Conservation (phyloP, 2,113 vertebrate species). For the Catharus fuscescens region DNA sequence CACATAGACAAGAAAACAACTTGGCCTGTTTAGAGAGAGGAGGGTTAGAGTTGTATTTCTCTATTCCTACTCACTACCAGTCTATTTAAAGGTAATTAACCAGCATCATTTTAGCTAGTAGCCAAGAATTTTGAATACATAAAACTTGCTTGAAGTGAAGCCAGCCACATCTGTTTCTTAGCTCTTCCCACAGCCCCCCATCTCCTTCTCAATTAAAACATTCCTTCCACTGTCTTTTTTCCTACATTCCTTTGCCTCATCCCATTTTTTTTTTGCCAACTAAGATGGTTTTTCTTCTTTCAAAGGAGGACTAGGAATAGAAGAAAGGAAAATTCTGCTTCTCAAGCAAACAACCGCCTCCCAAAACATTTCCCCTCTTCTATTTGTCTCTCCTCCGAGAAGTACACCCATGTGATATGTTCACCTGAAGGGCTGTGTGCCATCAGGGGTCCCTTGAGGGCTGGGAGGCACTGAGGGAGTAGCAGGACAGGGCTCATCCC, state of each 20-base stretch:
- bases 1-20: not conserved
- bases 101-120: constrained; percentile 7
- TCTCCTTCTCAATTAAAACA: constrained; percentile 41
- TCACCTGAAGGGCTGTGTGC: not conserved
- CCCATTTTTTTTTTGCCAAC: not conserved
- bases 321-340: not conserved
- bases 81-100: constrained; percentile 50
- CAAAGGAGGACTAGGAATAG: not conserved
- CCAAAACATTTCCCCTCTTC: not conserved
- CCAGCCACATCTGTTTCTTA: constrained; percentile 55
- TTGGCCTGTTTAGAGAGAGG: not conserved
- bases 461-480: rapidly evolving
- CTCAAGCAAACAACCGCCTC: not conserved
- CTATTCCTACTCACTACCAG: not conserved
- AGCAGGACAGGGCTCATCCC: not conserved
- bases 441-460: not conserved
- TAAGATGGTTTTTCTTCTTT: constrained; percentile 10
- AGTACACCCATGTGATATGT: rapidly evolving
- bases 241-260: not conserved
- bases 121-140: constrained; percentile 4
- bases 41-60: not conserved
- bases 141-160: constrained; percentile 39
- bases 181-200: not conserved
- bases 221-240: constrained; percentile 49
- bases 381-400: not conserved